phyloP scores from a whole-genome alignment of 2,113 vertebrate species.

The Rhynchomys soricoides region DNA sequence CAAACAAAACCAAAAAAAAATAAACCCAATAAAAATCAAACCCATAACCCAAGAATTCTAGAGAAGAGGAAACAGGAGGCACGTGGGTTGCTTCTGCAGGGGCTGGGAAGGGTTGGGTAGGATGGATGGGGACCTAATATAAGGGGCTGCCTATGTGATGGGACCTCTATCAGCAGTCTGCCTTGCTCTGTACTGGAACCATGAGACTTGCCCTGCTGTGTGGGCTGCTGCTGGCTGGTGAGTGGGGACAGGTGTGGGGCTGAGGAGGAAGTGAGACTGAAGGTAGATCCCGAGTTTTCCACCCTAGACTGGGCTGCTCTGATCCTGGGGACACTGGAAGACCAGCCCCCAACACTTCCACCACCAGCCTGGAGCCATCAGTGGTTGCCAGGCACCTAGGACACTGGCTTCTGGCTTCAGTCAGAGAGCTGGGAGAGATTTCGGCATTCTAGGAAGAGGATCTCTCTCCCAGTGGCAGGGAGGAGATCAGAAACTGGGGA shows the following conservation, averaged over 20 bases:
- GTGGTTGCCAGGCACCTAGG: neutral
- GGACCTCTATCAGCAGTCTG: neutral
- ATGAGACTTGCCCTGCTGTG: slow-evolving; percentile 69
- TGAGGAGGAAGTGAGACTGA: neutral
- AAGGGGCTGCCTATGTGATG: neutral
- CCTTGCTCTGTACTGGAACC: neutral
- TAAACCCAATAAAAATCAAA: too few species aligned
- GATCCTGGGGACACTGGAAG: neutral
- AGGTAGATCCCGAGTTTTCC: fast-evolving
- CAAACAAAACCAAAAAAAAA: neutral
- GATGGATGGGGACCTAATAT: neutral
- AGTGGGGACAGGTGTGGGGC: neutral
- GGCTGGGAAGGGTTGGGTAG: neutral
- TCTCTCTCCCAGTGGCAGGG: neutral
- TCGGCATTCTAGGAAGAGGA: neutral
- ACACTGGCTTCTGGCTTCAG: neutral
- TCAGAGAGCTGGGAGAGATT: neutral
- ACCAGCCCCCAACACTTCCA: neutral
- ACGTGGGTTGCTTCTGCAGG: fast-evolving
- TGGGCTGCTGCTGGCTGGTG: slow-evolving; percentile 42
- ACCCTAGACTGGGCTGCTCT: neutral
- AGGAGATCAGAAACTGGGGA: neutral
- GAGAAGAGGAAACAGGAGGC: slow-evolving; percentile 58
- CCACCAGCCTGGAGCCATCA: neutral
- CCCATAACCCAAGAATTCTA: neutral